Evolutionary conservation across 2,797 vertebrate species (phyloP).

Genomic region (Sphaeramia orbicularis): DNA sequence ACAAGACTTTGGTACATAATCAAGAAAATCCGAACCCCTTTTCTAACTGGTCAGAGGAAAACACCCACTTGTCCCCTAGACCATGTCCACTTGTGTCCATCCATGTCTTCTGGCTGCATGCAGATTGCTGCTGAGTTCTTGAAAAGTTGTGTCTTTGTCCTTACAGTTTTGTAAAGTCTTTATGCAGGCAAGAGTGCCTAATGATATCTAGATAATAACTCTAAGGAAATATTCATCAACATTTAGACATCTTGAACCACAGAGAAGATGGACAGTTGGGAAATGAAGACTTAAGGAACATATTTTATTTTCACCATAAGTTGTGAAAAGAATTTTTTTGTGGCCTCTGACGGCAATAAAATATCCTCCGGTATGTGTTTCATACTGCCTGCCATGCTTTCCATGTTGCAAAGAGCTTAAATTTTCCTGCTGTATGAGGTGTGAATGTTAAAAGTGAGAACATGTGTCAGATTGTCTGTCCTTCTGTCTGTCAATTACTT

Average conservation of each 20-base stretch:
- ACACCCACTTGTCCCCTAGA: constrained; percentile 27
- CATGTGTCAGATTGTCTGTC: constrained; percentile 45
- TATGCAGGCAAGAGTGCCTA: neutral
- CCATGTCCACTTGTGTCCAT: neutral
- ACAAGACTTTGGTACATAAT: neutral
- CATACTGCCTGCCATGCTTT: constrained; percentile 75
- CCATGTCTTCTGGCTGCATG: constrained; percentile 8
- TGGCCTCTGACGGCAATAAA: constrained; percentile 24
- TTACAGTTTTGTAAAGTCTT: constrained; percentile 38
- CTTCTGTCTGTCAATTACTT: constrained; percentile 48
- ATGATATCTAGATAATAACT: constrained; percentile 2
- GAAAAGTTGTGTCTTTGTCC: constrained; percentile 47
- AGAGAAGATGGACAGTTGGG: constrained; percentile 38
- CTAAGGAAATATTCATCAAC: constrained; percentile 5
- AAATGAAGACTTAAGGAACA: constrained; percentile 9
- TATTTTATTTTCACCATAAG: neutral
- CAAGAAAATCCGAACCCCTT: constrained; percentile 17
- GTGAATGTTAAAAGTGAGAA: constrained; percentile 55
- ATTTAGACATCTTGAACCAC: constrained; percentile 9
- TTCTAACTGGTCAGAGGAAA: constrained; percentile 33
- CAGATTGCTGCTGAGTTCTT: constrained; percentile 34
- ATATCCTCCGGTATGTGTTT: constrained; percentile 42
- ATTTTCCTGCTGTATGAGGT: constrained; percentile 57
- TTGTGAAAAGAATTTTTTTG: constrained; percentile 25
- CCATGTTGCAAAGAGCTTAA: constrained; percentile 78